Percentiles rank a stretch among this genome's conserved stretches.
Conservation (phyloP, 23 tunicate genomes). For the Styela plicata region DNA sequence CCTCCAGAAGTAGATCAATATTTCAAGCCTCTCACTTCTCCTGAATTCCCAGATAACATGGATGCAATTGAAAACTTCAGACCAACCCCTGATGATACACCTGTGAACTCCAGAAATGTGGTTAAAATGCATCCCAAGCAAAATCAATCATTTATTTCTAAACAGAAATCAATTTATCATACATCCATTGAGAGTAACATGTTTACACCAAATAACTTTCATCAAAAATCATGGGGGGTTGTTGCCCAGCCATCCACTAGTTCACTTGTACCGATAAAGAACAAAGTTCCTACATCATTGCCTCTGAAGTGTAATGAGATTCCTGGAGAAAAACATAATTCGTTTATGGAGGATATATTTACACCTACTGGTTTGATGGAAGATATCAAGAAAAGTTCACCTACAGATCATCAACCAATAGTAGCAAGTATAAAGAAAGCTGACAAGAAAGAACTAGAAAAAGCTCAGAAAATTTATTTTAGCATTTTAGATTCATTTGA, state of each 20-base stretch:
- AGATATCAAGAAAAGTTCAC: too few species aligned
- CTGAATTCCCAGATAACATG: not conserved
- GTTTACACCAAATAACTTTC: too few species aligned
- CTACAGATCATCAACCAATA: not conserved
- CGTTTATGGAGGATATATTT: too few species aligned
- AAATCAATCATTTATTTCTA: not conserved
- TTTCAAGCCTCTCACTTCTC: too few species aligned
- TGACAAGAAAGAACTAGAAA: not conserved
- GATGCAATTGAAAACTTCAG: not conserved
- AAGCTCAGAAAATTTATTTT: not conserved
- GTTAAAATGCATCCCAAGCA: not conserved
- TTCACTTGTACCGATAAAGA: too few species aligned
- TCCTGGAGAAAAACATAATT: too few species aligned
- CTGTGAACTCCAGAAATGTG: not conserved
- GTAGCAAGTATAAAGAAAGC: not conserved
- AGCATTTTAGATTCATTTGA: constrained; percentile 19
- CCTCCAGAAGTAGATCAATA: not conserved
- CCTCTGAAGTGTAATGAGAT: too few species aligned
- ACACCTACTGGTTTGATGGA: too few species aligned
- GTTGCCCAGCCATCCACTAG: too few species aligned
- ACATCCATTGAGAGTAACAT: too few species aligned
- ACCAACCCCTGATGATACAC: not conserved
- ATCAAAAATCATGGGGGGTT: too few species aligned
- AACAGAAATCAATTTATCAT: not conserved
- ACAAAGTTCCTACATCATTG: too few species aligned